Evolutionary conservation across 2,797 vertebrate genomes (phyloP), one percentile per base, ranked within the genome.

Genomic region (Esox masquinongy): DNA sequence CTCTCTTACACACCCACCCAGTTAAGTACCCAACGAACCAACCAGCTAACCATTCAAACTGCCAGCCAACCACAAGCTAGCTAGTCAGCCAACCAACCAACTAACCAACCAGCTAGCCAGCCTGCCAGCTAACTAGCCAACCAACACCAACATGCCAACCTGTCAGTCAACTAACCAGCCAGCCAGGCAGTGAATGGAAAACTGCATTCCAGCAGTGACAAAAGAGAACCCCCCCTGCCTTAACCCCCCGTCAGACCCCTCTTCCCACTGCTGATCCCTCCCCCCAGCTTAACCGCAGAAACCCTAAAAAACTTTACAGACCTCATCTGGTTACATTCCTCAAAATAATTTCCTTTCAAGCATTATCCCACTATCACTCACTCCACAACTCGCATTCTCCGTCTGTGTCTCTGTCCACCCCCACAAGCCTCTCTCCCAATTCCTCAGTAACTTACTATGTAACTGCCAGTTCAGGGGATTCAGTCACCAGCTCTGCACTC

Each of bases 141-240:
- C 5, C 39, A 43, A 43, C 39, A 43, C 39, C 39, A 43, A 43
- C 39, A 9, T 43, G 39, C 39, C 39, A 43, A 9, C 39, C 39
- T 43, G 39, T 43, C 39, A 43, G 39, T 43, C 39, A 22, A 64
- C 22, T 15, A 2, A 64, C 26, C 9, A 73, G 26, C 56, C 68
- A 76, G 53, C 53, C 3, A 22, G 16, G 15, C 51, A 43, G 63
- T 49, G 61, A 70, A 53, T 71, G 14, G 53, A 76, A 34, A 83
- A 89, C 89, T 84, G 89, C 90, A 96, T 97, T 97, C 96, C 95
- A 91, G 49, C 87, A 90, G 83, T 89, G 89, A 96, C 94, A 93
- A 92, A 93, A 92, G 90, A 90, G 86, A 84, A 81, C 79, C 47
- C 77, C 76, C 22, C 83, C 47, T 19, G 22, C 49, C 49, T 16